A percentile compares a stretch with the other conserved stretches of the same genome.
Evolutionary conservation across 2,113 vertebrate species (phyloP).

Genomic region (Synchiropus splendidus): DNA sequence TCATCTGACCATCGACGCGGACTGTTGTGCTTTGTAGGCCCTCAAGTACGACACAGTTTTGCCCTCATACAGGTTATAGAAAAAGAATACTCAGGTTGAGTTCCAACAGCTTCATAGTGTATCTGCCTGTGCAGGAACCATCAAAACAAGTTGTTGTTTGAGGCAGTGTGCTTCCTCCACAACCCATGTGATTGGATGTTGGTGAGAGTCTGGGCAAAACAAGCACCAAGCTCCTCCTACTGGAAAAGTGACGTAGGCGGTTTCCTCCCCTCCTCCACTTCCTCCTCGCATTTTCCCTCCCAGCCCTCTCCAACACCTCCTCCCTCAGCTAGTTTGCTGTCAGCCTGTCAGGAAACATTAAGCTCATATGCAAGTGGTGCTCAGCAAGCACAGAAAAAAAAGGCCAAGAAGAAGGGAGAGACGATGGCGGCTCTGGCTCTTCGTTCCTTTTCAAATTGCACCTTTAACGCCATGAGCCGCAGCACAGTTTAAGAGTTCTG

Average conservation of each 20-base stretch:
- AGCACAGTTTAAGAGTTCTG: neutral
- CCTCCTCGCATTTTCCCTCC: conserved; percentile 10
- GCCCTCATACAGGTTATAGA: conserved; percentile 29
- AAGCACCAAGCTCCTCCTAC: conserved; percentile 36
- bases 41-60: conserved; percentile 9
- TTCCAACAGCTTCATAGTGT: conserved; percentile 5
- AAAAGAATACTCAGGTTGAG: conserved; percentile 1
- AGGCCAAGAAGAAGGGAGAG: conserved; percentile 11
- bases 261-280: conserved; percentile 15
- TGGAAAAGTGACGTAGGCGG: conserved; percentile 34
- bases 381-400: conserved; percentile 16
- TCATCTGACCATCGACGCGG: conserved; percentile 10
- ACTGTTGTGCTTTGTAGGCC: conserved; percentile 30
- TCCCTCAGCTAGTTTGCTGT: conserved; percentile 33
- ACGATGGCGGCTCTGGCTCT: conserved; percentile 9
- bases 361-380: conserved; percentile 29
- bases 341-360: conserved; percentile 51
- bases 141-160: conserved; percentile 46
- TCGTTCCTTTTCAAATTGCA: conserved; percentile 1
- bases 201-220: conserved; percentile 35
- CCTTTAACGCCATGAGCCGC: conserved; percentile 7
- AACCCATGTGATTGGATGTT: conserved; percentile 40
- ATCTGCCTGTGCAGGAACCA: conserved; percentile 20
- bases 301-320: conserved; percentile 31
- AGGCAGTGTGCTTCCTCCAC: conserved; percentile 17